Percentiles rank a stretch among this genome's conserved stretches.
These are phyloP conservation scores for Cryptoprocta ferox DNA, from an alignment of 2,797 vertebrate genomes.

Conservation along the genomic window DNA sequence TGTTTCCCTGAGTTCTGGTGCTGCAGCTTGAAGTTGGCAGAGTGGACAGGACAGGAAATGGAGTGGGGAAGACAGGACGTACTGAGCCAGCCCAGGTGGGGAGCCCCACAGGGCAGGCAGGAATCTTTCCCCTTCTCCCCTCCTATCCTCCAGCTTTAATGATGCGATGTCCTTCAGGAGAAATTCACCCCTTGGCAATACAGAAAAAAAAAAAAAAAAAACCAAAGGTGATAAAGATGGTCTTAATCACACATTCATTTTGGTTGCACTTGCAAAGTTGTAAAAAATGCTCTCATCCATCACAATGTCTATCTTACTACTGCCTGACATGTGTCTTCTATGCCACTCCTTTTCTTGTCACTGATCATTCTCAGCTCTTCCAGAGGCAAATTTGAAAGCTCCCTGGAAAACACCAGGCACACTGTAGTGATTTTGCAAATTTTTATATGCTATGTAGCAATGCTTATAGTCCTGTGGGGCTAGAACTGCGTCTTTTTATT, in stretches of 20 bases:
- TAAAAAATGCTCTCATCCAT: not conserved
- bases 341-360: not conserved
- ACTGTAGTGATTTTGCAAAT: not conserved
- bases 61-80: accelerated
- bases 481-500: not conserved
- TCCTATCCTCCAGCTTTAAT: not conserved
- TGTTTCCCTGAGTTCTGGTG: not conserved
- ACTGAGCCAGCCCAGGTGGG: not conserved
- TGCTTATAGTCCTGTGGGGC: not conserved
- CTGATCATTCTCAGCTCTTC: not conserved
- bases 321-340: accelerated
- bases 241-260: not conserved
- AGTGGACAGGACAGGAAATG: not conserved
- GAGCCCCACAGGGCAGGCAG: accelerated
- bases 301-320: not conserved
- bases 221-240: not conserved
- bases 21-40: not conserved
- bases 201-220: not conserved
- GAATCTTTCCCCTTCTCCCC: not conserved
- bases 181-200: not conserved
- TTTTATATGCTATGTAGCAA: not conserved
- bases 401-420: not conserved
- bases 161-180: not conserved
- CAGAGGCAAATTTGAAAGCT: not conserved
- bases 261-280: not conserved